phyloP scores from a whole-genome alignment of 2,113 vertebrate genomes.

The Sebastes fasciatus region DNA sequence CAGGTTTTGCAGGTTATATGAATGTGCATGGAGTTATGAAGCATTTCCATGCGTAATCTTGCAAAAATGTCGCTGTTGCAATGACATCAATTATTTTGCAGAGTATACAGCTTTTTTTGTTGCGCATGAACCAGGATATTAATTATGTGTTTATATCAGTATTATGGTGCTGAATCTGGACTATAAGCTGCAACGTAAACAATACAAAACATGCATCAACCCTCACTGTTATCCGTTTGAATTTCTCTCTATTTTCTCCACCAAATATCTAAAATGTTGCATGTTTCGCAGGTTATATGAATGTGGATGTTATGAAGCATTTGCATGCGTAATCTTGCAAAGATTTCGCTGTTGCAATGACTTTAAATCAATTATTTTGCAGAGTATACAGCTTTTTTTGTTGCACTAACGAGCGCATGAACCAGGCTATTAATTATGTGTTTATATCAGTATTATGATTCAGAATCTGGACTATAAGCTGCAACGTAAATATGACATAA shows the following conservation, averaged over 20 bases:
- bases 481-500: neutral
- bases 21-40: neutral
- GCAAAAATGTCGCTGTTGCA: neutral
- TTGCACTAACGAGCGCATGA: neutral
- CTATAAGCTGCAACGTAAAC: conserved; percentile 9
- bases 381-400: neutral
- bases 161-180: neutral
- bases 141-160: neutral
- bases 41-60: neutral
- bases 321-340: too few relatives aligned
- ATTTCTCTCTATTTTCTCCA: too few relatives aligned
- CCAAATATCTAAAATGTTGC: too few relatives aligned
- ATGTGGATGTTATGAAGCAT: too few relatives aligned
- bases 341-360: too few relatives aligned
- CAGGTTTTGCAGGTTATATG: too few relatives aligned
- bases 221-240: too few relatives aligned
- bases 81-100: conserved; percentile 31
- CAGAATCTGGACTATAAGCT: neutral
- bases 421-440: neutral
- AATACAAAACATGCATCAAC: conserved; percentile 44
- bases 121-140: neutral
- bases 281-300: too few relatives aligned
- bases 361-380: too few relatives aligned
- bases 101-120: conserved; percentile 5
- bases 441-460: neutral